A percentile compares a stretch with the other conserved stretches of the same genome.
Evolutionary conservation across 2,888 invertebrate genomes (phyloP).

Genomic region (Conchocele bisecta): DNA sequence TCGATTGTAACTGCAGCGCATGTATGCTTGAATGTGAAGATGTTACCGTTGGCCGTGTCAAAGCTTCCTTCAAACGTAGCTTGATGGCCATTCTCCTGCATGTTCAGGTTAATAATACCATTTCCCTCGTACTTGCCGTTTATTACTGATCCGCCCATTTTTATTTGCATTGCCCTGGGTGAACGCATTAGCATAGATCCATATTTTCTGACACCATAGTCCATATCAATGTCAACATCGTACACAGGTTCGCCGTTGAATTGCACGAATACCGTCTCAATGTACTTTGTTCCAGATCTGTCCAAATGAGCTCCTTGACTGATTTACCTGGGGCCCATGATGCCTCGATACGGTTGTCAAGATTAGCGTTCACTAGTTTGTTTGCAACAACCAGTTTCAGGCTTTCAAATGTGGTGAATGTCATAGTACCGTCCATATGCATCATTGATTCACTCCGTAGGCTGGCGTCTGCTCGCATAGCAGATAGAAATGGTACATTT

Average conservation of each 20-base stretch:
- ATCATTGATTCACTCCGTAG: slow-evolving; percentile 8
- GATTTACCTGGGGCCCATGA: slow-evolving; percentile 26
- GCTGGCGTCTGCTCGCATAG: slow-evolving; percentile 23
- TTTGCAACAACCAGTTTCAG: slow-evolving; percentile 29
- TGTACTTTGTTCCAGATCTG: slow-evolving; percentile 3
- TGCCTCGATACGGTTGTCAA: slow-evolving; percentile 17
- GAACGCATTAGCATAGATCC: slow-evolving; percentile 14
- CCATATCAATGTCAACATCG: slow-evolving; percentile 31
- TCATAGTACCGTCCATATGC: slow-evolving; percentile 19
- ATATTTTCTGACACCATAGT: slow-evolving; percentile 4
- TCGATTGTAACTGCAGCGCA: slow-evolving; percentile 14
- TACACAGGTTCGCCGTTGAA: slow-evolving; percentile 20
- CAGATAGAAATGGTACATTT: slow-evolving; percentile 8
- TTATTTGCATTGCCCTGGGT: slow-evolving; percentile 21
- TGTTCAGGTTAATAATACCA: slow-evolving; percentile 31
- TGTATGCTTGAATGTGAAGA: slow-evolving; percentile 6
- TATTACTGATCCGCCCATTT: background rate
- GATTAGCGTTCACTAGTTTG: slow-evolving; percentile 5
- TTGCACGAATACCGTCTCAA: slow-evolving; percentile 3
- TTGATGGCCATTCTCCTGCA: slow-evolving; percentile 22
- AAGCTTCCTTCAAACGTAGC: slow-evolving; percentile 15
- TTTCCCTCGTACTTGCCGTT: slow-evolving; percentile 5
- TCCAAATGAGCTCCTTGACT: slow-evolving; percentile 11
- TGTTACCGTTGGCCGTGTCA: slow-evolving; percentile 1
- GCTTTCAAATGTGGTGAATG: slow-evolving; percentile 39